Percentiles rank a stretch among this genome's conserved stretches.
Evolutionary conservation across 1,140 invertebrate genomes (phyloP).

Genomic region (Phortica variegata): DNA sequence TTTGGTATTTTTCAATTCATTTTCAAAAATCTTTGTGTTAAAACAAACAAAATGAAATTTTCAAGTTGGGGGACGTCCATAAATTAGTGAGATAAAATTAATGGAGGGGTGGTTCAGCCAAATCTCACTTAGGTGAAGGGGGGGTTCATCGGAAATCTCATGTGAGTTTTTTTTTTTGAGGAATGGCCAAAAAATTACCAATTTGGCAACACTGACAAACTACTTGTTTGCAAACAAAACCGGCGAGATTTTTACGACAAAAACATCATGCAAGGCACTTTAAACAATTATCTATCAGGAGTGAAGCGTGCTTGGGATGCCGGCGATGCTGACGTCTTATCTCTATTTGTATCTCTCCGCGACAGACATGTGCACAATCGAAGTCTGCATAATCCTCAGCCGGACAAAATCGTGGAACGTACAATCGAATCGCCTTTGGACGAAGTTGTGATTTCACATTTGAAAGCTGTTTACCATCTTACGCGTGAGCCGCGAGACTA

Average conservation of each 20-base stretch:
- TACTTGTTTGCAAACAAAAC: not conserved
- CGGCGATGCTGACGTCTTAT: slow-evolving; percentile 55
- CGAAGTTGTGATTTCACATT: slow-evolving; percentile 77
- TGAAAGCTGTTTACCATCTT: slow-evolving; percentile 61
- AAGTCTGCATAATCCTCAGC: slow-evolving; percentile 68
- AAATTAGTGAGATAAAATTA: too few species aligned
- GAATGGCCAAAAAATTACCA: too few species aligned
- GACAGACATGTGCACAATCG: slow-evolving; percentile 73
- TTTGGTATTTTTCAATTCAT: too few species aligned
- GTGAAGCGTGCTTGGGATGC: slow-evolving; percentile 37
- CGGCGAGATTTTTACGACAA: not conserved
- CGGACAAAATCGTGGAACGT: slow-evolving; percentile 70
- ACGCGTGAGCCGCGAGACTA: slow-evolving; percentile 62
- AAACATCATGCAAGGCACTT: slow-evolving; percentile 37
- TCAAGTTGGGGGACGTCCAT: too few species aligned
- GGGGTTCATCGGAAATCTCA: too few species aligned
- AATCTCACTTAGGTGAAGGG: too few species aligned
- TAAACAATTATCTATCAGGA: slow-evolving; percentile 45
- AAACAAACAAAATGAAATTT: too few species aligned
- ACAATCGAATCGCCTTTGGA: slow-evolving; percentile 73
- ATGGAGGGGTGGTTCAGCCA: too few species aligned
- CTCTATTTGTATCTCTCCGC: slow-evolving; percentile 71
- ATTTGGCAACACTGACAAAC: too few species aligned
- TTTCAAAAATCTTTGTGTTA: too few species aligned
- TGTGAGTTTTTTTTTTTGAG: too few species aligned